Percentiles rank a stretch among this genome's conserved stretches.
These are phyloP conservation scores for Eudasyphora cyanicolor DNA, from an alignment of 2,888 invertebrate species.

Conservation along the genomic window DNA sequence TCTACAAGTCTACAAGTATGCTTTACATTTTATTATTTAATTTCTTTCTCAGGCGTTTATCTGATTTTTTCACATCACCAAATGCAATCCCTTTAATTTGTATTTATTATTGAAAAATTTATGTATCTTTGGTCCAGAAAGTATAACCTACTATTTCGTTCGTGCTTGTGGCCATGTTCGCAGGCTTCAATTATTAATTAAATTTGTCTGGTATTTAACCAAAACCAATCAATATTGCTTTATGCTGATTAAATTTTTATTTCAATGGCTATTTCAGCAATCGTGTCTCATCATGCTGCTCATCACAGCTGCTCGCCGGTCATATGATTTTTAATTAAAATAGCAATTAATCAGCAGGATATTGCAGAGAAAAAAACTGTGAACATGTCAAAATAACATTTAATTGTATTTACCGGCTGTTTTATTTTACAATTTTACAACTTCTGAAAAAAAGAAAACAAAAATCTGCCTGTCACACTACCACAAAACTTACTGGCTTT, in stretches of 20 bases:
- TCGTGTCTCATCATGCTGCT: background rate
- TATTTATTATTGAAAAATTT: too few relatives aligned
- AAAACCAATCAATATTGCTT: background rate
- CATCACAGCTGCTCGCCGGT: background rate
- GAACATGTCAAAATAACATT: conserved; percentile 18
- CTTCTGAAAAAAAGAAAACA: background rate
- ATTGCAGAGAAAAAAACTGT: background rate
- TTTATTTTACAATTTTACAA: background rate
- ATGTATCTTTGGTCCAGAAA: too few relatives aligned
- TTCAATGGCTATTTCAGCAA: conserved; percentile 5
- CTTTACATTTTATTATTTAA: background rate
- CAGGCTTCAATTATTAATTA: conserved; percentile 20
- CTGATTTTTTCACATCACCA: background rate
- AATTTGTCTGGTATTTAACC: background rate
- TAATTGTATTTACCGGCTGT: background rate
- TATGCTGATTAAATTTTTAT: conserved; percentile 5
- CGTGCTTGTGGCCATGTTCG: background rate
- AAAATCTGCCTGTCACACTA: background rate
- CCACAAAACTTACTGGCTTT: too few relatives aligned
- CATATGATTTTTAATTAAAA: conserved; percentile 27
- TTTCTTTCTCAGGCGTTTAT: background rate
- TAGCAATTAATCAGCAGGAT: conserved; percentile 13
- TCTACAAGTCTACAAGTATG: too few relatives aligned
- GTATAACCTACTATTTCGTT: background rate
- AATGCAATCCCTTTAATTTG: too few relatives aligned